These are phyloP conservation scores for Archilochus colubris DNA, from an alignment of 2,113 vertebrate species.

Conservation along the genomic window DNA sequence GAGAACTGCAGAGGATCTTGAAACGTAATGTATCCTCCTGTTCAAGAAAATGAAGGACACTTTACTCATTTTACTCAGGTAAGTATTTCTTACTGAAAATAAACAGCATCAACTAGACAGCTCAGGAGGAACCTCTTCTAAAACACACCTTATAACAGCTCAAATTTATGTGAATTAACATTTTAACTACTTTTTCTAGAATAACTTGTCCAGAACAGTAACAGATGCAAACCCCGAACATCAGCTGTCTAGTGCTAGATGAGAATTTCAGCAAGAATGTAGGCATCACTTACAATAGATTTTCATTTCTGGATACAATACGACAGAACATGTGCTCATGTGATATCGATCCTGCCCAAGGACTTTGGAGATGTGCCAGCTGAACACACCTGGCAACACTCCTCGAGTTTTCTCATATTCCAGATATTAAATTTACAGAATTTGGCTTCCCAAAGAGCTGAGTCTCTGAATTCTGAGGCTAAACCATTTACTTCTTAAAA, in stretches of 20 bases:
- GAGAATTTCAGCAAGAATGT: neutral
- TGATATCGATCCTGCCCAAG: neutral
- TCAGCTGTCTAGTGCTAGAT: neutral
- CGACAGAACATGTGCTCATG: neutral
- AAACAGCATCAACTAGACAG: neutral
- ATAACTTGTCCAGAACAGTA: neutral
- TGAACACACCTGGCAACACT: constrained; percentile 35
- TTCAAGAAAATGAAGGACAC: neutral
- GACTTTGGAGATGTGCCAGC: constrained; percentile 2
- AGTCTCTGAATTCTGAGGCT: constrained; percentile 21
- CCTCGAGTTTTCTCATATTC: constrained; percentile 15
- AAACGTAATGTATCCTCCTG: neutral
- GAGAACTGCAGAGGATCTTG: neutral
- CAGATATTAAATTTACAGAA: constrained; percentile 32
- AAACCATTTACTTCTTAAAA: constrained; percentile 43
- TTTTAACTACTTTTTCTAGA: neutral
- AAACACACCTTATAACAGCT: neutral
- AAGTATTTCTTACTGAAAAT: neutral
- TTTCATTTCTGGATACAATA: constrained; percentile 29
- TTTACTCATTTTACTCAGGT: neutral
- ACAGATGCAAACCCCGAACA: neutral
- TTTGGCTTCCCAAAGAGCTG: constrained; percentile 7
- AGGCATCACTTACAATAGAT: neutral
- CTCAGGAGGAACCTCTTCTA: neutral
- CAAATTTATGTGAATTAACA: neutral